phyloP scores from a whole-genome alignment of 2,797 vertebrate genomes.

The Diceros bicornis region DNA sequence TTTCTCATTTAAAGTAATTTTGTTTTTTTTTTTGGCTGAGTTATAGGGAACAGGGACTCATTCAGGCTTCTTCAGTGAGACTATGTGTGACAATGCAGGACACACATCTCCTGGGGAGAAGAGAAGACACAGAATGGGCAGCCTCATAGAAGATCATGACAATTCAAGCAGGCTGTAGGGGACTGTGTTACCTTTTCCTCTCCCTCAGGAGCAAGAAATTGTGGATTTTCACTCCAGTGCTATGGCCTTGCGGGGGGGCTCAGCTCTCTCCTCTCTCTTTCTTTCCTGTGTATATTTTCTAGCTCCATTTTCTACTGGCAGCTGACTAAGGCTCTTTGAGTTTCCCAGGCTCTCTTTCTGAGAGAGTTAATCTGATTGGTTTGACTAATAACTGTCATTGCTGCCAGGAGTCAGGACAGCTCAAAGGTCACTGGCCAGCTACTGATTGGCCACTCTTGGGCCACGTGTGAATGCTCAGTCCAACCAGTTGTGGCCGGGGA shows the following conservation, averaged over 20 bases:
- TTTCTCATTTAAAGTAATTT: background rate
- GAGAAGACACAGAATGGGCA: background rate
- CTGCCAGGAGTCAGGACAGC: background rate
- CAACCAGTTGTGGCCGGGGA: background rate
- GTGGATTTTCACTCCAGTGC: background rate
- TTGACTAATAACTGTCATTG: background rate
- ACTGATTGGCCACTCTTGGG: background rate
- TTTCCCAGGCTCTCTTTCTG: background rate
- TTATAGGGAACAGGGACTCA: background rate
- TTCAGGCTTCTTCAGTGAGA: background rate
- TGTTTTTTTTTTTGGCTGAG: background rate
- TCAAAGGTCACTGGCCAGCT: background rate
- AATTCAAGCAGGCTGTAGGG: background rate
- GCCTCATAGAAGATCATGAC: background rate
- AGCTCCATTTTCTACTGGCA: background rate
- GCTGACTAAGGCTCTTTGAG: background rate
- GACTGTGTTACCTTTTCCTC: background rate
- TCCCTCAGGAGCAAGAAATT: background rate
- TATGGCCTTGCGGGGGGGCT: background rate
- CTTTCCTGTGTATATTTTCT: background rate
- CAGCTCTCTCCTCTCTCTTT: background rate
- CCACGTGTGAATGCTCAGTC: background rate
- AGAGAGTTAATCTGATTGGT: background rate
- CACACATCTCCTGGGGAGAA: background rate
- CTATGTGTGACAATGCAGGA: background rate